Conservation (phyloP, 1,140 invertebrate species). For the Drosophila baimaii region DNA sequence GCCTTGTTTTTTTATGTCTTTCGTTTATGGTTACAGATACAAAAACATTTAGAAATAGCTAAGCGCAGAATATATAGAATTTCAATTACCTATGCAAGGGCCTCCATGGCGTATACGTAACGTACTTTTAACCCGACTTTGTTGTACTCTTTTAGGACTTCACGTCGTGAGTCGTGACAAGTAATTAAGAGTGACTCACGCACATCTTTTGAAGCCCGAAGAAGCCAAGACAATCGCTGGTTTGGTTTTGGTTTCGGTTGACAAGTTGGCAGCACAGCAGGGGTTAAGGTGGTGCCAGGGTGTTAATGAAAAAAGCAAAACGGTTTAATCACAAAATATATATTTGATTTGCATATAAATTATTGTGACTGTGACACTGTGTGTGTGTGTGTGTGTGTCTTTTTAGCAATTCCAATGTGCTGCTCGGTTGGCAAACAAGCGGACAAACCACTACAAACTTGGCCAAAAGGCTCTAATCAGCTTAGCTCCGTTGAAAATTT, state of each 20-base stretch:
- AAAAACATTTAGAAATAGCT: neutral
- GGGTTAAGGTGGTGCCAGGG: slow-evolving; percentile 33
- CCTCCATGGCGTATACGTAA: slow-evolving; percentile 19
- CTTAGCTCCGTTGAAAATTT: slow-evolving; percentile 15
- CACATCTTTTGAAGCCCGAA: slow-evolving; percentile 22
- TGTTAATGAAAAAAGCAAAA: slow-evolving; percentile 81
- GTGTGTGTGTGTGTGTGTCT: slow-evolving; percentile 8
- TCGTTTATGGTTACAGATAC: neutral
- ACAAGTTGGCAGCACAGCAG: slow-evolving; percentile 38
- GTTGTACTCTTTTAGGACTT: neutral
- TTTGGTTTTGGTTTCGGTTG: slow-evolving; percentile 17
- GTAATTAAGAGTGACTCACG: slow-evolving; percentile 3
- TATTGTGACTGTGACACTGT: slow-evolving; percentile 50
- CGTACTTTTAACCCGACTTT: too few relatives aligned
- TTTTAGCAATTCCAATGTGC: slow-evolving; percentile 29
- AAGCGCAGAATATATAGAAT: neutral
- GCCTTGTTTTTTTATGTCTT: neutral
- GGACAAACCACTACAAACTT: slow-evolving; percentile 31
- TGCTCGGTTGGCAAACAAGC: slow-evolving; percentile 6
- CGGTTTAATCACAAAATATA: slow-evolving; percentile 75
- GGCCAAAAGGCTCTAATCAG: slow-evolving; percentile 41
- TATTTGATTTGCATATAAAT: slow-evolving; percentile 80
- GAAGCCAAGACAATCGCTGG: slow-evolving; percentile 24
- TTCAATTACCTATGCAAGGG: neutral
- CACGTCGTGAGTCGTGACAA: slow-evolving; percentile 3